A percentile compares a stretch with the other conserved stretches of the same genome.
Conservation (phyloP, 2,113 vertebrate species). For the Aldabrachelys gigantea region DNA sequence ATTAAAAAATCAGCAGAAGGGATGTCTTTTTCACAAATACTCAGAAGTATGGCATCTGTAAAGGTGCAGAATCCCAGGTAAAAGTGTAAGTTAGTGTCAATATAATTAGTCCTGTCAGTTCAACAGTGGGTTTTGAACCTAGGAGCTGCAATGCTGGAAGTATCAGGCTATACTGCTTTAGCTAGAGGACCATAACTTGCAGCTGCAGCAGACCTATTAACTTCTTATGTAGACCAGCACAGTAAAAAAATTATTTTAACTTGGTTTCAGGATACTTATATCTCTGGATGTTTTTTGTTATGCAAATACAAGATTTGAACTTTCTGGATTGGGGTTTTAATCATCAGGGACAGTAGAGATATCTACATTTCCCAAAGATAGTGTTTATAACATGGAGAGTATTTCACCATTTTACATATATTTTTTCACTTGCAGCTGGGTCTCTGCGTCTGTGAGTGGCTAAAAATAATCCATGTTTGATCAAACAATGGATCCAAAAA, state of each 20-base stretch:
- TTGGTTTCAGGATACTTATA: not conserved
- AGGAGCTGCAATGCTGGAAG: not conserved
- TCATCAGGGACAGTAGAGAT: not conserved
- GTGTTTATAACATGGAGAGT: not conserved
- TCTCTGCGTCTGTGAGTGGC: not conserved
- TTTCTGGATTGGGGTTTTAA: not conserved
- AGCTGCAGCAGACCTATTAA: not conserved
- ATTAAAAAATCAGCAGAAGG: not conserved
- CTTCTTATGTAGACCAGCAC: not conserved
- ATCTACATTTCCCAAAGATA: not conserved
- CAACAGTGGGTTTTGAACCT: accelerated
- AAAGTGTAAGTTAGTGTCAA: not conserved
- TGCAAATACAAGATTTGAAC: not conserved
- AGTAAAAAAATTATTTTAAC: not conserved
- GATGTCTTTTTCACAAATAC: not conserved
- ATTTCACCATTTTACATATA: not conserved
- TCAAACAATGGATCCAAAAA: not conserved
- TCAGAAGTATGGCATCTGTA: not conserved
- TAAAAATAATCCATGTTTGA: not conserved
- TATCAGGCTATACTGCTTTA: not conserved
- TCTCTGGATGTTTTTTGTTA: not conserved
- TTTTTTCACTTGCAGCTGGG: not conserved
- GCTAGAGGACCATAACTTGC: not conserved
- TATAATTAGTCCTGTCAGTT: not conserved
- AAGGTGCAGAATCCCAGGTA: accelerated